Base-by-base conservation (phyloP, 2,797 vertebrate genomes). In the Coendou prehensilis region DNA sequence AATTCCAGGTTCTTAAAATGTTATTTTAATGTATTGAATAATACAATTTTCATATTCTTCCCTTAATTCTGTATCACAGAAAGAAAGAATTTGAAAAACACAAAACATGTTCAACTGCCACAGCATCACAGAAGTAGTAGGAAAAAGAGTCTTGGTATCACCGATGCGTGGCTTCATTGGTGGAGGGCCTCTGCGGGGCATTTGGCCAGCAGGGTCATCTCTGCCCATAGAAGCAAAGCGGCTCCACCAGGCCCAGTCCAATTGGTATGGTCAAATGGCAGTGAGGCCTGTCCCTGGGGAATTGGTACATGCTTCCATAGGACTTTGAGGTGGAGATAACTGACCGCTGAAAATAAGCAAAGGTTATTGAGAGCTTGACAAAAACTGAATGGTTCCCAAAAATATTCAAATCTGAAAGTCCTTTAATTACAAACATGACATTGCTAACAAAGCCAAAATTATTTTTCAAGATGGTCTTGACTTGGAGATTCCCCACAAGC, bases 331-430 rank as follows among this genome's bases (percentile, higher is more conserved):
- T 93, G 30, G 37, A 87, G 37, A 89, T 76, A 63, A 89, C 13
- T 22, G 80, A 30, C 52, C 52, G 45, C n/a, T 61, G 85, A 78
- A 56, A 95, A 91, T 71, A 85, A n/a, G 2, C 59, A 30, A 50
- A 71, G 52, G 56, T 59, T 93, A 78, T 87, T 79, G 81, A 85
- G 52, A 96, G 41, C 59, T 67, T 84, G 47, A 57, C 17, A 96
- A 56, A 84, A 95, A 95, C 83, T 61, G 26, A 89, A 59, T 81
- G 33, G 17, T 30, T 91, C 64, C 87, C 18, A 17, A 69, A 89
- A 91, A 64, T 79, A 15, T 20, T 82, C n/a, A 76, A 91, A 50
- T 47, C 41, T 75, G 91, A 63, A 83, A 59, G 2, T 57, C 4
- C 45, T 52, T 14, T 26, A 17, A 17, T 87, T 81, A 33, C 30